These are phyloP conservation scores for Oreochromis grahami DNA, from an alignment of 2,797 vertebrate species.

Conservation along the genomic window DNA sequence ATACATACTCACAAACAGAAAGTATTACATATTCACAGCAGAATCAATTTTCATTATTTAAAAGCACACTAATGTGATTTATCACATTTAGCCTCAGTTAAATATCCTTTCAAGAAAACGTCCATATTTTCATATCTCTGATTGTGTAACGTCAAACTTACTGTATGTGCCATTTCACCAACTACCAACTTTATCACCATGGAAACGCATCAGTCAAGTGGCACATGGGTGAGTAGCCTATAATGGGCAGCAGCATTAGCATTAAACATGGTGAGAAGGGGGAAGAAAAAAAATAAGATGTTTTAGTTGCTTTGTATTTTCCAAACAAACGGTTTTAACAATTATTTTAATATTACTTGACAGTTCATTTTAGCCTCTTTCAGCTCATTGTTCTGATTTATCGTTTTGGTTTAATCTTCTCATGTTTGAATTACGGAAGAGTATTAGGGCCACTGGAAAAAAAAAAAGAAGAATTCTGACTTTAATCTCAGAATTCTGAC, in stretches of 20 bases:
- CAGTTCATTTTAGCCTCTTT: neutral
- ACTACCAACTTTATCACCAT: conserved; percentile 47
- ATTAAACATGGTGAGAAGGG: neutral
- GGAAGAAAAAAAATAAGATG: neutral
- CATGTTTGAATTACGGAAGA: too few relatives aligned
- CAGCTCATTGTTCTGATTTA: neutral
- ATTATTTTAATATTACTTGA: neutral
- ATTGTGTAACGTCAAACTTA: neutral
- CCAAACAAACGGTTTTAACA: neutral
- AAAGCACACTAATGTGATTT: neutral
- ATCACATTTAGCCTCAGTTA: neutral
- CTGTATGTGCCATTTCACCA: conserved; percentile 35
- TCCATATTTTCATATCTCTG: neutral
- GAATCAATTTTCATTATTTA: neutral
- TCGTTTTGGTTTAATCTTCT: too few relatives aligned
- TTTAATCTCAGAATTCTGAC: too few relatives aligned
- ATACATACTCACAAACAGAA: neutral
- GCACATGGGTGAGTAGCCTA: conserved; percentile 5
- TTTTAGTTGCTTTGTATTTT: neutral
- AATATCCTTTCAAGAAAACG: neutral
- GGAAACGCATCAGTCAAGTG: conserved; percentile 38
- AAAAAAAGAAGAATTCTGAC: too few relatives aligned
- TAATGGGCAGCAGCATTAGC: conserved; percentile 8
- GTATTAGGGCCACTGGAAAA: too few relatives aligned
- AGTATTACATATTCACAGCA: neutral